These are phyloP conservation scores for Boloria selene DNA, from an alignment of 2,888 invertebrate genomes.

Conservation along the genomic window DNA sequence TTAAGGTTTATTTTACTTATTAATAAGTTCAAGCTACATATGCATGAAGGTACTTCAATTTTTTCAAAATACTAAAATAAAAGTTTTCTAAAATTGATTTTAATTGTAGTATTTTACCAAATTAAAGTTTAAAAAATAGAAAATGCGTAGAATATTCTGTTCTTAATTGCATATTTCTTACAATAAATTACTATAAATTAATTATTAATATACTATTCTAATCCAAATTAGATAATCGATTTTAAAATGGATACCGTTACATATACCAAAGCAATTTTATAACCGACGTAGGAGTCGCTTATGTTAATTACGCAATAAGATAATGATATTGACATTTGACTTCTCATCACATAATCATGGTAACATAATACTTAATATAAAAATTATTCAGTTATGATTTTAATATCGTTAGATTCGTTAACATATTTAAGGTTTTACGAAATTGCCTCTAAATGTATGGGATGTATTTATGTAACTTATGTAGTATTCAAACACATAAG, in stretches of 20 bases:
- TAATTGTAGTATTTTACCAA: no score
- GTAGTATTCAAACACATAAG: slow-evolving; percentile 12
- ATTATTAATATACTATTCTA: no score
- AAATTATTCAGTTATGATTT: slow-evolving; percentile 19
- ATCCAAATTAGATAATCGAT: background rate
- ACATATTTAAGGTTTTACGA: slow-evolving; percentile 13
- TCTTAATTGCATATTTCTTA: no score
- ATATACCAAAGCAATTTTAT: background rate
- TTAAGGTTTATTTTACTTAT: no score
- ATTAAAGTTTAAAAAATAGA: no score
- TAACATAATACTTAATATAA: slow-evolving; percentile 19
- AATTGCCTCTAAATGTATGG: slow-evolving; percentile 2
- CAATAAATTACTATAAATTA: no score
- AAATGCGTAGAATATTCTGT: no score
- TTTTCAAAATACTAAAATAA: no score
- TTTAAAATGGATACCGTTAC: background rate
- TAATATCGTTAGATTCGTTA: slow-evolving; percentile 12
- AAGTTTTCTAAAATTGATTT: no score
- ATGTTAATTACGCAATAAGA: slow-evolving; percentile 13
- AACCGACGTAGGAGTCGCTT: slow-evolving; percentile 1
- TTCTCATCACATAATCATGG: slow-evolving; percentile 5
- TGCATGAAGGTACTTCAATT: no score
- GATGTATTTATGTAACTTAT: slow-evolving; percentile 14
- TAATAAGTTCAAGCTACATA: no score
- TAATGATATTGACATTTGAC: slow-evolving; percentile 16